Conservation (phyloP, 53 echinoderm and acorn worm species). For the Henricia sp. region DNA sequence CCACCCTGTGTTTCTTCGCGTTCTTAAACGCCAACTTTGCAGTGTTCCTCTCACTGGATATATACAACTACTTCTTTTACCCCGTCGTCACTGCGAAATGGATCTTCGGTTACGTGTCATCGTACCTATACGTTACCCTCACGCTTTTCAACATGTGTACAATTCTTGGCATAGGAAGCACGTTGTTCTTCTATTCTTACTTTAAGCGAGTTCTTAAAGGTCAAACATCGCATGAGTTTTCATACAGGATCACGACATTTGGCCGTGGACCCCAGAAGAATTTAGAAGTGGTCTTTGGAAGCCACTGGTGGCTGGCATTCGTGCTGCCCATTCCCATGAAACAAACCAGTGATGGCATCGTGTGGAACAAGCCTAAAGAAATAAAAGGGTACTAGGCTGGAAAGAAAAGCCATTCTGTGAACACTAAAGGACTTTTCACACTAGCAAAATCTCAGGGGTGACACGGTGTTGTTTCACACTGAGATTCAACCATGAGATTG, state of each 20-base stretch:
- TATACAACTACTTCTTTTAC: slow-evolving; percentile 65
- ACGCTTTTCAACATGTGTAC: slow-evolving; percentile 73
- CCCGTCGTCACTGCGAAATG: slow-evolving; percentile 74
- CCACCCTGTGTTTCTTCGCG: slow-evolving; percentile 45
- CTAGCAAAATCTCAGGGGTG: no score
- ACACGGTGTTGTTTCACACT: no score
- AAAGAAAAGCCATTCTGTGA: no score
- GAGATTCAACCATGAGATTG: no score
- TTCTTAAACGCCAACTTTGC: slow-evolving; percentile 69
- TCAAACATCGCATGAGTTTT: slow-evolving; percentile 87
- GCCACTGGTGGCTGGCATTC: slow-evolving; percentile 79
- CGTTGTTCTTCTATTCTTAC: slow-evolving; percentile 64
- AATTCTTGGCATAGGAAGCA: slow-evolving; percentile 69
- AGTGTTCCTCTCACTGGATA: slow-evolving; percentile 52
- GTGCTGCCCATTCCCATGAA: slow-evolving; percentile 73
- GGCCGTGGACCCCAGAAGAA: slow-evolving; percentile 64
- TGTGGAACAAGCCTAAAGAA: slow-evolving; percentile 73
- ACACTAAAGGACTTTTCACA: no score
- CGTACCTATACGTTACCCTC: slow-evolving; percentile 30
- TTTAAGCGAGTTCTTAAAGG: slow-evolving; percentile 68
- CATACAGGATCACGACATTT: slow-evolving; percentile 41
- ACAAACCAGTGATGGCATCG: slow-evolving; percentile 81
- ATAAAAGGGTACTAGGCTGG: slow-evolving; percentile 81
- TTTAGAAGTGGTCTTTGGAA: slow-evolving; percentile 85
- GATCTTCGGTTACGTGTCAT: slow-evolving; percentile 59